Conservation (phyloP, 2,888 invertebrate species). For the Plagodis dolabraria region DNA sequence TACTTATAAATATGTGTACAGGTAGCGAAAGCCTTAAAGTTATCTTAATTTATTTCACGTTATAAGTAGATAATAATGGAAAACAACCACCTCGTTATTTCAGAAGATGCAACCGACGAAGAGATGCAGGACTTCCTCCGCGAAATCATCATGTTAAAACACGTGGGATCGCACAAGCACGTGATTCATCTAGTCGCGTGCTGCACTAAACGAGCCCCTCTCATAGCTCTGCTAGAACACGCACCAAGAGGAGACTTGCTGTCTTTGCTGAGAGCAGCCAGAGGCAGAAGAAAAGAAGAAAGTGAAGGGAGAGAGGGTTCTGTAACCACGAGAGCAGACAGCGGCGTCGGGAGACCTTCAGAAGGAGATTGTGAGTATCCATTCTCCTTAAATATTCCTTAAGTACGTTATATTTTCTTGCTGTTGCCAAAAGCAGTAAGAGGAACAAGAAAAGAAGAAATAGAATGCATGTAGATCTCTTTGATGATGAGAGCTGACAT, state of each 20-base stretch:
- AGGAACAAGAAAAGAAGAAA: too few relatives aligned
- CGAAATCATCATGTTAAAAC: conserved; percentile 92
- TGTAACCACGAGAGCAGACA: conserved; percentile 77
- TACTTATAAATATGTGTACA: too few relatives aligned
- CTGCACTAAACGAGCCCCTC: conserved; percentile 88
- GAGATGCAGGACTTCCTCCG: conserved; percentile 89
- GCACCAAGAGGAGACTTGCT: conserved; percentile 91
- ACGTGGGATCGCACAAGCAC: conserved; percentile 90
- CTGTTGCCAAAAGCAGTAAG: neutral
- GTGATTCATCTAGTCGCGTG: conserved; percentile 91
- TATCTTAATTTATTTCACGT: too few relatives aligned
- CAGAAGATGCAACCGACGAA: conserved; percentile 84
- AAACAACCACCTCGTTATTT: conserved; percentile 6
- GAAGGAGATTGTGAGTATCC: conserved; percentile 85
- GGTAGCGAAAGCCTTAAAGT: too few relatives aligned
- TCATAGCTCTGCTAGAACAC: conserved; percentile 91
- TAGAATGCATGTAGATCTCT: too few relatives aligned
- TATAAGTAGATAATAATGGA: too few relatives aligned
- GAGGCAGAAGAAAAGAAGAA: conserved; percentile 59
- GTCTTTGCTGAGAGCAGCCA: conserved; percentile 83
- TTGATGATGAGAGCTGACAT: too few relatives aligned
- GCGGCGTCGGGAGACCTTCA: conserved; percentile 69
- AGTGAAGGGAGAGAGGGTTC: conserved; percentile 38
- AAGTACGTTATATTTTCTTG: neutral
- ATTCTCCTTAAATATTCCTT: too few relatives aligned